Evolutionary conservation across 1,140 invertebrate genomes (phyloP), one percentile per base, ranked within the genome.

Genomic region (Papilio helenus): DNA sequence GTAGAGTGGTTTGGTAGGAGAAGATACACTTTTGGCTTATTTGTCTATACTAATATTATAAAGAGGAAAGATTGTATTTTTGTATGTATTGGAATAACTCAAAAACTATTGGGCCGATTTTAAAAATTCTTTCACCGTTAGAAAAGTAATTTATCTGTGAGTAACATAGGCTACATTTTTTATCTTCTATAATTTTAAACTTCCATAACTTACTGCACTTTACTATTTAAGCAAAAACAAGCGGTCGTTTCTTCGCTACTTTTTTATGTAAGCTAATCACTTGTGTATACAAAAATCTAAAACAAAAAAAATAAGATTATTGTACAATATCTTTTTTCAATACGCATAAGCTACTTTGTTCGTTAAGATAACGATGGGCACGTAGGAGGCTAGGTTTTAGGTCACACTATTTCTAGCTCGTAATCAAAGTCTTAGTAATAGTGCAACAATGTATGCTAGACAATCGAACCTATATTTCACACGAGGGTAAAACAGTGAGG

Each of bases 361-460:
- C 29, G n/a, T 29, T 29, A 12, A 65, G 55, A 76, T 76, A 61
- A 77, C 55, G 76, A 77, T 42, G 76, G 58, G 55, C 76, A 77
- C 76, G 76, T 42, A 61, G 73, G 73, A 76, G 76, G 51, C 18
- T 65, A 16, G 76, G 12, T 77, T 77, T 77, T 77, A 77, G 76
- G 76, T 77, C 76, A 77, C 49, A 77, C 76, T 77, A 77, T 77
- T 77, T 77, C 76, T 77, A 77, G 76, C 76, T 20, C 39, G 76
- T 77, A 77, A 77, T 77, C 76, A 77, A 76, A 76, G 76, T 77
- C 76, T 77, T 77, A 77, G 51, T 77, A 77, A 77, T 77, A 61
- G 51, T 77, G 55, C 55, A 77, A 77, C 76, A 77, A 77, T 77
- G 76, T 77, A 55, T 61, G 55, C 76, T 42, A 77, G 76, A 77